Conservation (phyloP, 2,888 invertebrate species). For the Eurytoma californica region DNA sequence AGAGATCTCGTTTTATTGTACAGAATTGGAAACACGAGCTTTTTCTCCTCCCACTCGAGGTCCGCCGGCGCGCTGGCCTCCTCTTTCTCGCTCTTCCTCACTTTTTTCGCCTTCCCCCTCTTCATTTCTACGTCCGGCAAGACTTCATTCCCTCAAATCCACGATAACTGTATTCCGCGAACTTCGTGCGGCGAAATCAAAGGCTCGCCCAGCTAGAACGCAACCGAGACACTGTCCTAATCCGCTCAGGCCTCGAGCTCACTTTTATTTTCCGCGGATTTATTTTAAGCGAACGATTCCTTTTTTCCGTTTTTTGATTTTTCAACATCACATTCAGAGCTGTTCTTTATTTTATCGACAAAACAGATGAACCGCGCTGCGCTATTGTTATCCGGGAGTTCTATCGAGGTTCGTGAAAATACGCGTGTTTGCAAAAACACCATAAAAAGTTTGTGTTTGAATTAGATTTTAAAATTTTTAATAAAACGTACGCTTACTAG, state of each 20-base stretch:
- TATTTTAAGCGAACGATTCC: background rate
- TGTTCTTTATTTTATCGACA: background rate
- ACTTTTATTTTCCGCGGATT: conserved; percentile 8
- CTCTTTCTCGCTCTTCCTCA: background rate
- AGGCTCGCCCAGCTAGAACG: conserved; percentile 19
- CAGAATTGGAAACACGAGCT: conserved; percentile 56
- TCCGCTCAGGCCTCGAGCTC: conserved; percentile 13
- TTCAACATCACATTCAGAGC: background rate
- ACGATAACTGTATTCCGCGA: conserved; percentile 55
- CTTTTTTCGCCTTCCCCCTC: background rate
- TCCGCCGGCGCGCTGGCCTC: conserved; percentile 11
- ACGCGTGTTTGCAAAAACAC: no score
- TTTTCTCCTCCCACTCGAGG: conserved; percentile 39
- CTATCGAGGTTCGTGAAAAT: no score
- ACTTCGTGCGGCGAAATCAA: conserved; percentile 50
- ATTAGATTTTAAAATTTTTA: no score
- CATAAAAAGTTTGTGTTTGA: no score
- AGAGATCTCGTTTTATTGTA: conserved; percentile 49
- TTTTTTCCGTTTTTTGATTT: background rate
- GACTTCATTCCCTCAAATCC: conserved; percentile 53
- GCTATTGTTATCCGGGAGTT: background rate
- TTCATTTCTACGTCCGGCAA: conserved; percentile 52
- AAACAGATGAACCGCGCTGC: background rate
- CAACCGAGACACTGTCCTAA: conserved; percentile 24
- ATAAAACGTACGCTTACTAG: no score